Evolutionary conservation across 1,140 invertebrate genomes (phyloP).

Genomic region (Pollicipes pollicipes): DNA sequence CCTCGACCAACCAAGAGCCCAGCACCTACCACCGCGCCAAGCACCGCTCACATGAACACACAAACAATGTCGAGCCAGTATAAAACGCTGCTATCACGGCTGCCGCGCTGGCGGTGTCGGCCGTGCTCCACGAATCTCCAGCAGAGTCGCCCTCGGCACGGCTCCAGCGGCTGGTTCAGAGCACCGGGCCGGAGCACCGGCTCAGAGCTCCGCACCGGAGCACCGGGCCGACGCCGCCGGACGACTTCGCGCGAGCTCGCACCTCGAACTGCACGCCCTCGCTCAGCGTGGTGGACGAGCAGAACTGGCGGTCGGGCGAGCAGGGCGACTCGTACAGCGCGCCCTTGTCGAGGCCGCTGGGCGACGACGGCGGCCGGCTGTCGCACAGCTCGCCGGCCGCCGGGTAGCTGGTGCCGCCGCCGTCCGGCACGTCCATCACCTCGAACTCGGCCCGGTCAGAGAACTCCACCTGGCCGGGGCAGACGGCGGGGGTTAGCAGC

Average conservation of each 20-base stretch:
- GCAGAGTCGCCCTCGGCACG: too few species aligned
- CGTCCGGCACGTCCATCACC: not conserved
- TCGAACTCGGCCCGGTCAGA: not conserved
- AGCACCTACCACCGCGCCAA: too few species aligned
- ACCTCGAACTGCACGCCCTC: conserved; percentile 35
- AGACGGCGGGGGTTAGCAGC: not conserved
- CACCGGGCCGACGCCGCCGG: too few species aligned
- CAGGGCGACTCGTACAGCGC: conserved; percentile 33
- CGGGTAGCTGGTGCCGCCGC: not conserved
- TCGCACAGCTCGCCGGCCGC: not conserved
- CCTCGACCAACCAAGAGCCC: too few species aligned
- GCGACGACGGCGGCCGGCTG: not conserved
- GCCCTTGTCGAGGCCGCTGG: not conserved
- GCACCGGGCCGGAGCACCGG: too few species aligned
- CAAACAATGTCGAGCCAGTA: too few species aligned
- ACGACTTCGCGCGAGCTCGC: conserved; percentile 6
- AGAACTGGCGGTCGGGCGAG: conserved; percentile 56
- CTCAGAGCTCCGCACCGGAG: too few species aligned
- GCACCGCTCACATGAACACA: too few species aligned
- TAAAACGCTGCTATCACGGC: too few species aligned
- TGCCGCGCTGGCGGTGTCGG: too few species aligned
- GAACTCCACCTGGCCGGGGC: not conserved
- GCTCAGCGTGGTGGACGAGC: conserved; percentile 58
- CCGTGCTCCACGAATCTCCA: too few species aligned
- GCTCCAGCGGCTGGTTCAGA: too few species aligned